Base-by-base conservation (phyloP, 2,797 vertebrate species). In the Netta rufina region DNA sequence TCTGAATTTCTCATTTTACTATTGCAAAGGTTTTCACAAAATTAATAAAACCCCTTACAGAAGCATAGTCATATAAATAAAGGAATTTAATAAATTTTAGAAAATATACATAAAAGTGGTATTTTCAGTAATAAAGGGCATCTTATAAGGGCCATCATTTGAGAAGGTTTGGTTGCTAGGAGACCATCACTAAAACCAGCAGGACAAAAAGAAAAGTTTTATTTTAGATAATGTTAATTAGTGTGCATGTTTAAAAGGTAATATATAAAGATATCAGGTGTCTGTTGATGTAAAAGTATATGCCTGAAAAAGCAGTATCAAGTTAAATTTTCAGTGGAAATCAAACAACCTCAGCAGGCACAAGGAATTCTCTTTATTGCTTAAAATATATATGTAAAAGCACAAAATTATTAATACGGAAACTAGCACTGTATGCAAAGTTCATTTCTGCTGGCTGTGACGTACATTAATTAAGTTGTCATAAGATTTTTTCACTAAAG, bases 121-220 rank as follows among this genome's bases (percentile, higher is more conserved):
- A 57, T 58, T 17, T 89, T 86, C 60, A 96, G 92, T 82, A 30
- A 58, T 28, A 79, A 80, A 81, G 32, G 36, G 9, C 17, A 66
- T 74, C 30, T 84, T 54, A 19, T 39, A 86, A 90, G 70, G 65
- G 65, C 94, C 72, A 93, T 38, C 11, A 47, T 90, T 66, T 70
- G 70, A 84, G 36, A 72, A 89, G 76, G 13, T 14, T 75, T 74
- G 6, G 94, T 96, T 97, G 95, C 95, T 95, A 96, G 84, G 89
- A 95, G 38, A 97, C 96, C 43, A 64, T 58, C 64, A 75, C 18
- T 93, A 86, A 95, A 89, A 62, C 14, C 77, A 41, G 5, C 49
- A 92, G n/a, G 36, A 78, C 77, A 92, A 70, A 27, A 88, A 73
- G 14, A 73, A 28, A 73, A 28, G 9, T 70, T 96, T 90, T 47